These are phyloP conservation scores for Ia io DNA, from an alignment of 2,113 vertebrate species.

Conservation along the genomic window DNA sequence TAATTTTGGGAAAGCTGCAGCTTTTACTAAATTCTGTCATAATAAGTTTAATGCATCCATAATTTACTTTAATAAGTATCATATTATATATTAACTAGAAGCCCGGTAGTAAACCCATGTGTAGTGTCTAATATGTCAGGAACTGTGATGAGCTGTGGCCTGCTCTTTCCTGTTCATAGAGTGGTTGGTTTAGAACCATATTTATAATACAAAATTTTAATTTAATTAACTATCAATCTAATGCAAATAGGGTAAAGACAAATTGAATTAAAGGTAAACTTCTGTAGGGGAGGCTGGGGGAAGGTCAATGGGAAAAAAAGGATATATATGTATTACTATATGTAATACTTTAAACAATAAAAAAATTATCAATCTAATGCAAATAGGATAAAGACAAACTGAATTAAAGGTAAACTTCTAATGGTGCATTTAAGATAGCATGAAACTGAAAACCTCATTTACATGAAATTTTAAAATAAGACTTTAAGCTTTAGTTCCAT, in stretches of 20 bases:
- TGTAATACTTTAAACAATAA: no score
- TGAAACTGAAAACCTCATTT: not conserved
- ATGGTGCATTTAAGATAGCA: not conserved
- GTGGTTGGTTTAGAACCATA: not conserved
- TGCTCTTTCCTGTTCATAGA: not conserved
- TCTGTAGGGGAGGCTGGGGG: no score
- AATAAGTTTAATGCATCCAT: not conserved
- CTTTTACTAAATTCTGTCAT: not conserved
- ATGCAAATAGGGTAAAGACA: not conserved
- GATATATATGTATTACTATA: no score
- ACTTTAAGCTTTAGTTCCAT: not conserved
- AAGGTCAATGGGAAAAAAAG: no score
- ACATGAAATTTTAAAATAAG: not conserved
- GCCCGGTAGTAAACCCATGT: not conserved
- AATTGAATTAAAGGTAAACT: not conserved
- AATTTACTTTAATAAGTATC: not conserved
- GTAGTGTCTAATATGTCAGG: not conserved
- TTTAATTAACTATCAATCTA: not conserved
- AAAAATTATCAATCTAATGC: not conserved
- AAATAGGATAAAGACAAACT: not conserved
- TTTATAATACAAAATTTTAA: not conserved
- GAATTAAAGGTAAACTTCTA: not conserved
- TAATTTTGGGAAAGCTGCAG: not conserved
- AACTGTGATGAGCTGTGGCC: not conserved
- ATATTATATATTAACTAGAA: no score